Evolutionary conservation across 2,113 vertebrate species (phyloP).

Genomic region (Bubo blakistoni): DNA sequence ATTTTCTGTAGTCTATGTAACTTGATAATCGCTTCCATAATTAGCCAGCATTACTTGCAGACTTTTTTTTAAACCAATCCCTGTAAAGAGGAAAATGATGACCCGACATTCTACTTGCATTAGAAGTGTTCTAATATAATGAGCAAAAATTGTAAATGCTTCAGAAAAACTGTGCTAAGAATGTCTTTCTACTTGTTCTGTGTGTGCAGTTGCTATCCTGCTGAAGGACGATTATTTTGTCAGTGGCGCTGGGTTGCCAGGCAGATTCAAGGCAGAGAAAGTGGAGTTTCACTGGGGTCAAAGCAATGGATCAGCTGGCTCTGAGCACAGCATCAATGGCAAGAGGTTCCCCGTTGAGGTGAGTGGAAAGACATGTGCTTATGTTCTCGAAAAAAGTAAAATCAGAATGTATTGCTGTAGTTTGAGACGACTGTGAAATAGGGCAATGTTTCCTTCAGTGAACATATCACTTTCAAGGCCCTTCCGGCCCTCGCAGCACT

Average conservation of each 20-base stretch:
- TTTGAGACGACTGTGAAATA: not conserved
- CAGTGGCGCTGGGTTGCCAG: constrained; percentile 87
- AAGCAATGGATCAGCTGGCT: constrained; percentile 90
- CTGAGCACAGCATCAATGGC: constrained; percentile 92
- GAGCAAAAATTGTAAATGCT: not conserved
- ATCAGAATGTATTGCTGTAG: not conserved
- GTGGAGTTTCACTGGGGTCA: constrained; percentile 98
- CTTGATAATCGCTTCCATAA: constrained; percentile 20
- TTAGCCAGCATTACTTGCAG: not conserved
- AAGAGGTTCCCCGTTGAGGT: constrained; percentile 93
- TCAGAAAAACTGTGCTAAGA: not conserved
- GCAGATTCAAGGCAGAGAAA: constrained; percentile 95
- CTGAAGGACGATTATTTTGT: constrained; percentile 96
- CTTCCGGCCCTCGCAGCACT: not conserved
- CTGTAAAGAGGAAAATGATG: not conserved
- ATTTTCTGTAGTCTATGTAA: not conserved
- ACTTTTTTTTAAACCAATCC: not conserved
- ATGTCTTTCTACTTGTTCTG: not conserved
- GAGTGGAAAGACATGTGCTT: constrained; percentile 50
- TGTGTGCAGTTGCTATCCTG: constrained; percentile 86
- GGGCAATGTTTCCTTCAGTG: not conserved
- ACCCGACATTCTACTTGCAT: not conserved
- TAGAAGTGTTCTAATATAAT: not conserved
- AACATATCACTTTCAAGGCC: not conserved
- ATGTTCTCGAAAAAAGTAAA: not conserved